phyloP scores from a whole-genome alignment of 1,140 invertebrate species.

The Chymomyza costata region DNA sequence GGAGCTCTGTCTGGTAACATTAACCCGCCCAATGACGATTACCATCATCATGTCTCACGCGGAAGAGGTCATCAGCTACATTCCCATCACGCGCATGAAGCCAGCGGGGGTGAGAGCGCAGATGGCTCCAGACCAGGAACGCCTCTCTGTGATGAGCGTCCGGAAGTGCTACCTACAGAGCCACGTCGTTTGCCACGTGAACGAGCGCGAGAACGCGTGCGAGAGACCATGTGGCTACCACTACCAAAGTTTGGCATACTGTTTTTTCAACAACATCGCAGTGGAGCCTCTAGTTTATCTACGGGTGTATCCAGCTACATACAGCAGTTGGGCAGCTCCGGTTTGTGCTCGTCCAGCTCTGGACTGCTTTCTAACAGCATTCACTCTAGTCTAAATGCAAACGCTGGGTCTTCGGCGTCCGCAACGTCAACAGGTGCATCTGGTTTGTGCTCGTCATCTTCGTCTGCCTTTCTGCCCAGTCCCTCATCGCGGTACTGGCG shows the following conservation, averaged over 20 bases:
- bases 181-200: conserved; percentile 82
- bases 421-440: conserved; percentile 21
- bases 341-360: conserved; percentile 8
- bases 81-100: conserved; percentile 75
- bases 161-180: conserved; percentile 84
- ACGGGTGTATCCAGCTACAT: conserved; percentile 31
- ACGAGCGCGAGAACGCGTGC: conserved; percentile 78
- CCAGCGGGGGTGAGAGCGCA: conserved; percentile 73
- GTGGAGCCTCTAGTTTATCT: conserved; percentile 40
- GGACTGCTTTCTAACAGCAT: conserved; percentile 27
- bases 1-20: conserved; percentile 21
- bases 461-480: conserved; percentile 51
- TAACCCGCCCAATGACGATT: conserved; percentile 47
- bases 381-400: conserved; percentile 71
- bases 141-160: conserved; percentile 88
- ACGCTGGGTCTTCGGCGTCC: conserved; percentile 24
- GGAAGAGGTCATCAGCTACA: conserved; percentile 73
- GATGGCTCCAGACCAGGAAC: conserved; percentile 85
- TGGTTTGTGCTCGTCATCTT: conserved; percentile 19
- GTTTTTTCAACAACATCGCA: conserved; percentile 77
- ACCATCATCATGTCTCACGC: conserved; percentile 64
- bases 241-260: conserved; percentile 90
- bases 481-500: conserved; percentile 66
- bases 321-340: conserved; percentile 25
- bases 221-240: conserved; percentile 86